phyloP scores from a whole-genome alignment of 2,113 vertebrate genomes.

The Dicrurus megarhynchus region DNA sequence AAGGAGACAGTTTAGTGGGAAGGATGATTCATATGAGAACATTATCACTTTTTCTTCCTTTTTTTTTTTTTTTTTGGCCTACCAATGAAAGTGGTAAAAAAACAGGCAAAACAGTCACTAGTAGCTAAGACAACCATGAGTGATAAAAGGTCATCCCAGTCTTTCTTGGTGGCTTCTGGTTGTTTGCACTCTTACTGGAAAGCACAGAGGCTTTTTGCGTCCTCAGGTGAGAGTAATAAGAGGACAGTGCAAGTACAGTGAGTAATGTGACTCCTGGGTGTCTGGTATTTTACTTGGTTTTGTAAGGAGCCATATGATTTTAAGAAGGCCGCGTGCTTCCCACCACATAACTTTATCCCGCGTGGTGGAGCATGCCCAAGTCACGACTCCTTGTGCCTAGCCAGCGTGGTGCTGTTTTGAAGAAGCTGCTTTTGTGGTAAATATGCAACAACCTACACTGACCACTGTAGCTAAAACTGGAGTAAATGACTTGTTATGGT shows the following conservation, averaged over 20 bases:
- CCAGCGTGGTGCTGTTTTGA: neutral
- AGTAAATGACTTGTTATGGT: neutral
- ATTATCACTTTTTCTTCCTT: neutral
- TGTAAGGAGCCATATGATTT: neutral
- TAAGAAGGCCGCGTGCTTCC: fast-evolving
- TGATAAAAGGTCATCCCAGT: neutral
- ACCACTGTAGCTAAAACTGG: neutral
- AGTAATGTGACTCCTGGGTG: neutral
- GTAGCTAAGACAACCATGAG: neutral
- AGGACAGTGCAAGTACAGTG: neutral
- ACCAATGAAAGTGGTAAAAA: neutral
- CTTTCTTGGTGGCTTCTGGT: neutral
- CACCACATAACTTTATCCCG: neutral
- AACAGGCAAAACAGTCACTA: neutral
- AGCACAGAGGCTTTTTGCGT: neutral
- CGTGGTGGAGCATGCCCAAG: neutral
- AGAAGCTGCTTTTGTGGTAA: neutral
- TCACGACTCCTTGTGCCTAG: neutral
- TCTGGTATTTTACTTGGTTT: neutral
- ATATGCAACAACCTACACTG: neutral
- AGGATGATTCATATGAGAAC: conserved; percentile 51
- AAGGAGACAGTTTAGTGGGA: conserved; percentile 62
- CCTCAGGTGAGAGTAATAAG: neutral
- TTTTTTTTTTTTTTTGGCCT: neutral
- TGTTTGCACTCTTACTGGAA: neutral